phyloP scores from a whole-genome alignment of 1,140 invertebrate genomes.

The Lysiphlebus fabarum region DNA sequence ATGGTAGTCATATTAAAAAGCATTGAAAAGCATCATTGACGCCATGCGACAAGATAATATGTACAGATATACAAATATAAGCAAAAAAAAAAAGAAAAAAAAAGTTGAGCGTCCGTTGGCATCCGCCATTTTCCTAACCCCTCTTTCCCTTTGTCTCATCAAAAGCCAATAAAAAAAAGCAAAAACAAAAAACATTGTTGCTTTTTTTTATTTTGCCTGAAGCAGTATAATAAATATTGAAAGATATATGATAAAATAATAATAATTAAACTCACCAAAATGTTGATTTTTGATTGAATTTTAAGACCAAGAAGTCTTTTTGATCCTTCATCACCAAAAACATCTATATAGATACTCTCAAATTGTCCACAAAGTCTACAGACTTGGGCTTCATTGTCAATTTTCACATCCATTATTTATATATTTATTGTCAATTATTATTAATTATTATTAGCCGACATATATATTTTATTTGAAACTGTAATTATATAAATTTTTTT shows the following conservation, averaged over 20 bases:
- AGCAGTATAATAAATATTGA: neutral
- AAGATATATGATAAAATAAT: no score
- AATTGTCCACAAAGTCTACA: constrained; percentile 50
- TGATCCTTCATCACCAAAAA: constrained; percentile 48
- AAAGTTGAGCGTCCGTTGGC: constrained; percentile 6
- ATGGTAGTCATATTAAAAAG: no score
- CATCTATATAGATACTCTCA: constrained; percentile 48
- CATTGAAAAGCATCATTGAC: no score
- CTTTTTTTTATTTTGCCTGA: no score
- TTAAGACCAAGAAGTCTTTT: constrained; percentile 44
- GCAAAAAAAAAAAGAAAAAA: constrained; percentile 3
- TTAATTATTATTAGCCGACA: neutral
- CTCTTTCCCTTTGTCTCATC: constrained; percentile 15
- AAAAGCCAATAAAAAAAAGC: neutral
- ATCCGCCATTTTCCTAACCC: constrained; percentile 21
- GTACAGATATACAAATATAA: neutral
- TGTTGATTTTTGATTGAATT: constrained; percentile 49
- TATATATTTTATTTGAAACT: no score
- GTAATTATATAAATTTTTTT: no score
- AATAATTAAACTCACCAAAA: constrained; percentile 42
- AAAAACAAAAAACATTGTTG: constrained; percentile 1
- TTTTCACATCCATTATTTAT: constrained; percentile 43
- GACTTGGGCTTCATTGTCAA: constrained; percentile 41
- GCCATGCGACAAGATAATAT: neutral
- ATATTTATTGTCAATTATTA: neutral